Evolutionary conservation across 2,797 vertebrate species (phyloP), one percentile per base, ranked within the genome.

Genomic region (Neosilurus hyrtlii): DNA sequence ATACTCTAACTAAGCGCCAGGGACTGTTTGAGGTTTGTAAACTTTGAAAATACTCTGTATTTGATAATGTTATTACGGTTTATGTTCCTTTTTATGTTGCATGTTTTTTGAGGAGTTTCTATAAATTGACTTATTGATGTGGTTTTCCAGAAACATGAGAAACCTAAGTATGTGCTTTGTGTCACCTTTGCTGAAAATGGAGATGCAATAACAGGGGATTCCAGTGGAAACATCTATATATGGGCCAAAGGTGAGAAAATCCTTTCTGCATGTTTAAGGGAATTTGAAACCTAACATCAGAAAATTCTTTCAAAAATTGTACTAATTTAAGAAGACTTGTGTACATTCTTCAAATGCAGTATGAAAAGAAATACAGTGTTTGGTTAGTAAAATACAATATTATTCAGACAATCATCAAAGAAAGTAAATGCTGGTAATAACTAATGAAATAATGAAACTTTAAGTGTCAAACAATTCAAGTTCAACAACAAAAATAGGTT

Each of bases 131-230:
- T 51, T 26, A 26, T 26, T 26, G 4, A 63, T 65, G 9, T 62
- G 4, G 3, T 65, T 37, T 52, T 30, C 20, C 82, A 98, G 97
- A 98, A 98, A 95, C 93, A 97, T 0, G 96, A 98, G 89, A 98
- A 97, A 88, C 96, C 97, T 2, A 97, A 97, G 89, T 98, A 97
- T 0, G 93, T 98, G 81, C 86, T 97, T 77, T 97, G 96, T 35
- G 91, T 97, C 74, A 93, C 96, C 2, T 98, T 98, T 79, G 92
- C 97, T 65, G 96, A 97, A 90, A 97, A 96, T 0, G 96, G 97
- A 26, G 96, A 97, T 10, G 94, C 96, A 86, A 95, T 97, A 87
- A 97, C 97, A 0, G 96, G 97, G 85, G 97, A 98, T 90, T 98
- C 97, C 12, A 95, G 95, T 51, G 97, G 97, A 43, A 96, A 97